phyloP scores from a whole-genome alignment of 2,797 vertebrate genomes.

The Sparidentex hasta region DNA sequence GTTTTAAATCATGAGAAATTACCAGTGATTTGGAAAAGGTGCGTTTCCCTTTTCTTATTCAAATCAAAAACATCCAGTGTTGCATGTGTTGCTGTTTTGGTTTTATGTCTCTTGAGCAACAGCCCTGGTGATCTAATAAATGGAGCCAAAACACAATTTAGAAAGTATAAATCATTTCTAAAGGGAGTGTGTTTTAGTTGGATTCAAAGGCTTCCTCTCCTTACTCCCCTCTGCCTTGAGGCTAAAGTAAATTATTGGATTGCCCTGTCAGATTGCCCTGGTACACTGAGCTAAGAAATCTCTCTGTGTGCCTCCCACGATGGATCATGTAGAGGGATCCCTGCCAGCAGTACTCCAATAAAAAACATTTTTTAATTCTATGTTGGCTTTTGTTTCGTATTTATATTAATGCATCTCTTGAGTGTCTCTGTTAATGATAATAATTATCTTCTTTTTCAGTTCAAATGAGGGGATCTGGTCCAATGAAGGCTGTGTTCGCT shows the following conservation, averaged over 20 bases:
- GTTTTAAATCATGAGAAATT: conserved; percentile 41
- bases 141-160: conserved; percentile 60
- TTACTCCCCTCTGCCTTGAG: conserved; percentile 60
- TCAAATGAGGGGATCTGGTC: conserved; percentile 93
- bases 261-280: conserved; percentile 53
- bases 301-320: conserved; percentile 40
- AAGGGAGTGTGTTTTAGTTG: conserved; percentile 74
- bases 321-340: conserved; percentile 35
- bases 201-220: conserved; percentile 61
- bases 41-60: conserved; percentile 25
- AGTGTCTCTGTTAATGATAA: conserved; percentile 18
- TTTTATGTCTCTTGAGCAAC: conserved; percentile 53
- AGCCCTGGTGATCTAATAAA: conserved; percentile 46
- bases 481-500: conserved; percentile 89
- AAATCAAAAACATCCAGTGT: conserved; percentile 57
- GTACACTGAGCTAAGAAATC: conserved; percentile 36
- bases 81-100: conserved; percentile 39
- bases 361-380: neutral
- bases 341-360: conserved; percentile 34
- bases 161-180: conserved; percentile 71
- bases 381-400: conserved; percentile 6
- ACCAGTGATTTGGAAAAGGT: conserved; percentile 41
- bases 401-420: neutral
- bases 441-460: conserved; percentile 78
- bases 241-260: conserved; percentile 65